Evolutionary conservation across 2,888 invertebrate species (phyloP).

Genomic region (Cosmia trapezina): DNA sequence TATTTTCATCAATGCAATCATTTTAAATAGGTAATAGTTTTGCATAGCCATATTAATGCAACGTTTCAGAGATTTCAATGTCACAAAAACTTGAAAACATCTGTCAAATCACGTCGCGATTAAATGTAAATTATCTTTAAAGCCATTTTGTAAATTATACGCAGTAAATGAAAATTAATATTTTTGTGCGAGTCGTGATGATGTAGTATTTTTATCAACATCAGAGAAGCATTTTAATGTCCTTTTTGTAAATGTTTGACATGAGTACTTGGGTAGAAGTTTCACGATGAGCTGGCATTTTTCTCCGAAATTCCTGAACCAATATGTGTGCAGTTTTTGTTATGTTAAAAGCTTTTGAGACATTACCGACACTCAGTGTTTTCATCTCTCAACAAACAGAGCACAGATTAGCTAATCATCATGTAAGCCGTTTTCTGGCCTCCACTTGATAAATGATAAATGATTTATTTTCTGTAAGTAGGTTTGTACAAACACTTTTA

Average conservation of each 20-base stretch:
- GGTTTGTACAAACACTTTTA: too few species aligned
- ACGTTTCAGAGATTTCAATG: constrained; percentile 29
- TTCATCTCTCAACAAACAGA: background rate
- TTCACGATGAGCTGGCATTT: constrained; percentile 2
- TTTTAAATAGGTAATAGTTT: background rate
- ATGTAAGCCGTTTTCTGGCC: background rate
- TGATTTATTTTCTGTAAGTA: too few species aligned
- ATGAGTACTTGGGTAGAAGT: background rate
- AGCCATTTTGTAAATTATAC: constrained; percentile 4
- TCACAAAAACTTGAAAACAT: constrained; percentile 20
- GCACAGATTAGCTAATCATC: background rate
- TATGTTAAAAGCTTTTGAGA: constrained; percentile 10
- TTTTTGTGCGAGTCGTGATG: constrained; percentile 11
- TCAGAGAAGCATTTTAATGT: background rate
- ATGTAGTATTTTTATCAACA: constrained; percentile 19
- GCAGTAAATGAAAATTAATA: constrained; percentile 17
- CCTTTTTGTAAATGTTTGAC: constrained; percentile 28
- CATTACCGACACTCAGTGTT: background rate
- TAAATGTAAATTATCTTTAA: constrained; percentile 42
- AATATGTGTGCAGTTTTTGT: background rate
- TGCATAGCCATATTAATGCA: background rate
- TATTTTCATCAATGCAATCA: background rate
- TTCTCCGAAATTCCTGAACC: constrained; percentile 25
- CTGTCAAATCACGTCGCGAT: constrained; percentile 24
- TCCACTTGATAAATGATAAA: too few species aligned